phyloP scores from a whole-genome alignment of 2,113 vertebrate species.

The Chlamydotis undulata region DNA sequence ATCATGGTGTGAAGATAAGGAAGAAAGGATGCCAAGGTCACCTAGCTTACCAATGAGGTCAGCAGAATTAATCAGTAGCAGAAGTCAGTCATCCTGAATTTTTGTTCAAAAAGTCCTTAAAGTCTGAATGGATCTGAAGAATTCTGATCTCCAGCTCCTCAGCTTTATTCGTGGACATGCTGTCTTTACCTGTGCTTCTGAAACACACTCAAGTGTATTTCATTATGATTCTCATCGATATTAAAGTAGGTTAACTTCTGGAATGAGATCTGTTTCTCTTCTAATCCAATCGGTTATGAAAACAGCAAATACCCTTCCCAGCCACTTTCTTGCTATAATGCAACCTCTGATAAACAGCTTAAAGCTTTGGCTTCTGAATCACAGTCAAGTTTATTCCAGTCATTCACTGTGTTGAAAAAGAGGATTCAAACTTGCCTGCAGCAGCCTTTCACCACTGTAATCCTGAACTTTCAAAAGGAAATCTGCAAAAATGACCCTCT shows the following conservation, averaged over 20 bases:
- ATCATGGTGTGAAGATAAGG: not conserved
- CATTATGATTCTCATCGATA: not conserved
- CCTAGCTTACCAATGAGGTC: not conserved
- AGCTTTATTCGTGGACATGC: not conserved
- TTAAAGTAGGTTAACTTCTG: constrained; percentile 23
- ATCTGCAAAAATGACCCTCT: not conserved
- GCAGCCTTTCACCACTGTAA: constrained; percentile 32
- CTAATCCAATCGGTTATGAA: constrained; percentile 25
- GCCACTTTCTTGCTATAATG: constrained; percentile 34
- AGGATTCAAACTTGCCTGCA: constrained; percentile 54
- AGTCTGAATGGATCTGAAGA: not conserved
- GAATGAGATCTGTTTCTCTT: not conserved
- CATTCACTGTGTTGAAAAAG: constrained; percentile 4
- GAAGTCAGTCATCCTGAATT: not conserved
- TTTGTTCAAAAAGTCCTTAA: not conserved
- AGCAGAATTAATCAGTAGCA: not conserved
- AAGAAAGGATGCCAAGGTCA: not conserved
- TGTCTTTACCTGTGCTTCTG: not conserved
- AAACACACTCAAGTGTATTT: not conserved
- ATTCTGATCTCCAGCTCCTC: not conserved
- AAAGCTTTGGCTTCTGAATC: constrained; percentile 33
- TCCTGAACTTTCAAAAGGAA: constrained; percentile 35
- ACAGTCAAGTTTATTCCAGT: constrained; percentile 35
- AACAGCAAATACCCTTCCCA: constrained; percentile 32
- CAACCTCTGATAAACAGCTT: constrained; percentile 60